phyloP scores from a whole-genome alignment of 1,140 invertebrate genomes.

The Nasonia longicornis region DNA sequence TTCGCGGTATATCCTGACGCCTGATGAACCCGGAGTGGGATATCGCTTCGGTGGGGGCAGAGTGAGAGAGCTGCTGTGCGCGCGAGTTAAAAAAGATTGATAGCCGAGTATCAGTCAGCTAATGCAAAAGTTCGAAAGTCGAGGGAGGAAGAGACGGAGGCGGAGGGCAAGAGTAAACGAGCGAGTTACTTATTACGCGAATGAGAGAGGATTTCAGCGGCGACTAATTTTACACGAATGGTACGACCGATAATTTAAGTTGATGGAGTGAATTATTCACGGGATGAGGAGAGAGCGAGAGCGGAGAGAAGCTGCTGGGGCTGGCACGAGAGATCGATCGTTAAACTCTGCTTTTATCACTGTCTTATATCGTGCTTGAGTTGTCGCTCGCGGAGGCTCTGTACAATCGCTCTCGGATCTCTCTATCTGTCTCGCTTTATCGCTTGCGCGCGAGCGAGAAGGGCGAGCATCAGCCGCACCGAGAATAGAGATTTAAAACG shows the following conservation, averaged over 20 bases:
- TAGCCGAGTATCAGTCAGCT: constrained; percentile 33
- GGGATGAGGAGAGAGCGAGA: constrained; percentile 17
- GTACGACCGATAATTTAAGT: constrained; percentile 51
- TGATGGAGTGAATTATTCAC: constrained; percentile 53
- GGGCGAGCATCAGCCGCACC: not conserved
- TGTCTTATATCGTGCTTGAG: constrained; percentile 47
- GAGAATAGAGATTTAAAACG: constrained; percentile 29
- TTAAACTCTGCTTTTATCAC: constrained; percentile 46
- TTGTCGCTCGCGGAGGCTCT: constrained; percentile 20
- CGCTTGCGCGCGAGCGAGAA: not conserved
- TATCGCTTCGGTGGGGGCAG: not conserved
- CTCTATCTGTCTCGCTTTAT: constrained; percentile 37
- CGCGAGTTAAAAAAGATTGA: constrained; percentile 21
- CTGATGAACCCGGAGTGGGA: not conserved
- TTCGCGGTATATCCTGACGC: not conserved
- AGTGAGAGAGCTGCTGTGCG: not conserved
- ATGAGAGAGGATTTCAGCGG: constrained; percentile 40
- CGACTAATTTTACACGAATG: constrained; percentile 59
- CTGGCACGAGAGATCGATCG: constrained; percentile 37
- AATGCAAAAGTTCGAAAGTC: constrained; percentile 41
- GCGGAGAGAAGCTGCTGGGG: not conserved
- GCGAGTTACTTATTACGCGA: constrained; percentile 34
- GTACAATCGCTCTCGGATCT: constrained; percentile 42
- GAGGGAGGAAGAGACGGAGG: not conserved
- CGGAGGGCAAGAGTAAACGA: not conserved